These are phyloP conservation scores for Axea sp. DNA, from an alignment of 2,888 invertebrate genomes.

Conservation along the genomic window DNA sequence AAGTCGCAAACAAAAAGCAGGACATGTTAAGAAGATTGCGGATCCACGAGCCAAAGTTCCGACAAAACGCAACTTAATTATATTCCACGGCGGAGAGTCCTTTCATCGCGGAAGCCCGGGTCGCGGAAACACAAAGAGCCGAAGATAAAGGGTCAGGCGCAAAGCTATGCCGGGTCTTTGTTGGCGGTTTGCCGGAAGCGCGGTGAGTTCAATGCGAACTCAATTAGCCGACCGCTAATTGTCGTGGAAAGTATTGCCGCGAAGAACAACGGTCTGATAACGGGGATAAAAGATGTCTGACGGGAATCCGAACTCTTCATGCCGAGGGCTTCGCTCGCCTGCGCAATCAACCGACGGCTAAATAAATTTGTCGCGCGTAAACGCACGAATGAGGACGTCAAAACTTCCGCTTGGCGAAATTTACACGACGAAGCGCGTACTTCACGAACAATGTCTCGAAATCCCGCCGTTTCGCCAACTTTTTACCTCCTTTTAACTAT, in stretches of 20 bases:
- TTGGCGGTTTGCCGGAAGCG: slow-evolving; percentile 25
- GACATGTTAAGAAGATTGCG: slow-evolving; percentile 57
- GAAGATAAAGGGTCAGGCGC: slow-evolving; percentile 26
- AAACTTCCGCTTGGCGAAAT: no score
- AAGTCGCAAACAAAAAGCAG: slow-evolving; percentile 47
- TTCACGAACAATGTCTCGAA: no score
- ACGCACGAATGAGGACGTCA: no score
- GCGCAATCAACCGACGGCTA: no score
- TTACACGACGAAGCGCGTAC: no score
- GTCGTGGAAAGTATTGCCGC: slow-evolving; percentile 45
- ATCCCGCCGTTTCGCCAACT: no score
- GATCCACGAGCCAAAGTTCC: slow-evolving; percentile 42
- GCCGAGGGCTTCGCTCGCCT: no score
- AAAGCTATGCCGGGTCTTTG: slow-evolving; percentile 8
- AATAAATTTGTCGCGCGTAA: no score
- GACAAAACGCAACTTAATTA: slow-evolving; percentile 51
- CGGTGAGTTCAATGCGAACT: slow-evolving; percentile 30
- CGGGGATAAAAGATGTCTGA: no score
- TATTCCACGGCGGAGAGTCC: slow-evolving; percentile 28
- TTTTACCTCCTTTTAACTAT: no score
- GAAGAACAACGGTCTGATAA: no score
- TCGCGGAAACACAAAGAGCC: slow-evolving; percentile 27
- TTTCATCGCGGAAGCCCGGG: slow-evolving; percentile 37
- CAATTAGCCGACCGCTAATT: slow-evolving; percentile 51
- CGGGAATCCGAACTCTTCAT: no score